These are phyloP conservation scores for Sylvia atricapilla DNA, from an alignment of 2,113 vertebrate species.

Conservation along the genomic window DNA sequence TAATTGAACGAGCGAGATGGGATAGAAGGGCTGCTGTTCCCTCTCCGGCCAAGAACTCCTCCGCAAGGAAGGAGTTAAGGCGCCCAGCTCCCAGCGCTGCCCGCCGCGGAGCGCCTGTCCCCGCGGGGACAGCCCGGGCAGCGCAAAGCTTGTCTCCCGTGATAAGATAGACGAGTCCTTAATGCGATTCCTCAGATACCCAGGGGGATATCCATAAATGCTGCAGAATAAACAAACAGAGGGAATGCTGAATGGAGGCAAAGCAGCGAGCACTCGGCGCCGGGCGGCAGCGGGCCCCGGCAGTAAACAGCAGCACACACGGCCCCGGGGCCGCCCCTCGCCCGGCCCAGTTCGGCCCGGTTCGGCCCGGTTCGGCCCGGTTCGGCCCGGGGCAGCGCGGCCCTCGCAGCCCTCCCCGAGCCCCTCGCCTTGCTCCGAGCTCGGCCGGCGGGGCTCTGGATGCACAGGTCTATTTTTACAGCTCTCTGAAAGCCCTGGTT, in stretches of 20 bases:
- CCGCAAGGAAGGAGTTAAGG: not conserved
- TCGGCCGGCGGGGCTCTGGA: not conserved
- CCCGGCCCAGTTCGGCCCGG: not conserved
- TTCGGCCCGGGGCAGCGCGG: not conserved
- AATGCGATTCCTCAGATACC: not conserved
- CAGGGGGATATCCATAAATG: not conserved
- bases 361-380: too few species aligned
- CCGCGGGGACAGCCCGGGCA: not conserved
- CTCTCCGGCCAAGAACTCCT: accelerated
- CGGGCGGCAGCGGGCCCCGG: not conserved
- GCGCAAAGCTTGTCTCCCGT: not conserved
- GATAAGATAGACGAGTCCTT: not conserved
- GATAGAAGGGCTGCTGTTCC: not conserved
- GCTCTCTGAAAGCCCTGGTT: not conserved
- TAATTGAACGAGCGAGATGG: not conserved
- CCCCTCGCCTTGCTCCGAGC: not conserved
- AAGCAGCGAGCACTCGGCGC: not conserved
- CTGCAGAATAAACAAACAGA: not conserved
- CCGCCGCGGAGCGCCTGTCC: not conserved
- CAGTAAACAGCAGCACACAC: not conserved
- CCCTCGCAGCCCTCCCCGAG: not conserved
- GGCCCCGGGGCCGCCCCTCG: not conserved
- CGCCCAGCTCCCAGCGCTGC: accelerated
- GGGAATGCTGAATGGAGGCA: not conserved
- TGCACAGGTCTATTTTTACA: constrained; percentile 43